Base-by-base conservation (phyloP, 1,140 invertebrate species). In the Drosophila sp. region DNA sequence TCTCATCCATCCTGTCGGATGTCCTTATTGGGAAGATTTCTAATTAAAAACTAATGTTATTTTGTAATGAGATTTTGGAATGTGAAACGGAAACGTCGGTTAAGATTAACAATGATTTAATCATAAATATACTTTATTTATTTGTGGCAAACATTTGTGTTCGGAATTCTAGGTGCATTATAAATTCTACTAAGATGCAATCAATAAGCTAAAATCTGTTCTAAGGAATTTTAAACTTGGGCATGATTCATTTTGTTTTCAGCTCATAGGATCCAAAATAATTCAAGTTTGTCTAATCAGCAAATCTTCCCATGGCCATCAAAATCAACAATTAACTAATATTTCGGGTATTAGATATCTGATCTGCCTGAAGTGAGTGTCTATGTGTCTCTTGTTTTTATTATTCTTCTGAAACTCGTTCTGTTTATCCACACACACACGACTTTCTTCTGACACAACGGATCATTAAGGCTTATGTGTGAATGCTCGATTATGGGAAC, bases 401-500 rank as follows among this genome's bases (percentile, higher is more conserved):
- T 41, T 17, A 23, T 47, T 47, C 41, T 23, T 6, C 17, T 33
- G n/a, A 69, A 79, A 83, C 84, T 66, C 11, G 80, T 89, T 89
- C 67, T 73, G 56, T 64, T 83, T 87, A 61, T 79, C 71, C 76
- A 79, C 11, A 11, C 35, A 38, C 35, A 38, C 35, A 10, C 79
- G 69, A 83, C 84, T 86, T 86, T 86, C 83, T 86, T 90, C 75
- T 56, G 70, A 56, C 71, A 55, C 63, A 58, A 44, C 47, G 47
- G n/a, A 41, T 55, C 29, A 60, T 54, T 76, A 66, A 60, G 54
- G 72, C 66, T 76, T 72, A 77, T 71, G 72, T 76, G 76, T 69
- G 69, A 86, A 87, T 66, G 79, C 65, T 86, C 82, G 82, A 86
- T 85, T 85, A 85, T 82, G 35, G 58, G 56, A 55, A 54, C 55